Evolutionary conservation across 2,113 vertebrate genomes (phyloP), one percentile per base, ranked within the genome.

Genomic region (Entomyzon cyanotis): DNA sequence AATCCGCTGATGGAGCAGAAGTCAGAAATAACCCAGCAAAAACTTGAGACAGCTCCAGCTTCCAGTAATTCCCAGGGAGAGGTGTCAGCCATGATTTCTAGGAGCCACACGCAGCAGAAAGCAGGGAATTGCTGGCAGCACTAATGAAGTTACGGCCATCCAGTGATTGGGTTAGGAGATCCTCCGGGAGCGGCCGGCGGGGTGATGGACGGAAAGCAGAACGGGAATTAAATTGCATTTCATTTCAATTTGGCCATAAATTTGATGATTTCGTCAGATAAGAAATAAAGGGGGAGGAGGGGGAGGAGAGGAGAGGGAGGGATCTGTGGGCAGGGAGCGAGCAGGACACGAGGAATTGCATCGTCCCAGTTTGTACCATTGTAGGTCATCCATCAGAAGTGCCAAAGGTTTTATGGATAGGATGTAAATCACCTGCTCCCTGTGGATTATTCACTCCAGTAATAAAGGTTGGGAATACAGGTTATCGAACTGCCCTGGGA

Each of bases 181-280:
- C 97, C 97, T 96, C 84, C 0, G 97, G 97, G 97, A 98, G 90
- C 81, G 67, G 88, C 91, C 91, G 23, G 94, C 18, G 90, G 94
- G 91, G 97, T 96, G 97, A 98, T 97, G 96, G 96, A 96, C 96
- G 90, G 96, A 96, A 97, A 97, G 91, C 95, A 95, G 93, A 97
- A 96, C 80, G 79, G 90, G 92, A 95, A 97, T 96, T 96, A 96
- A 98, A 98, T 98, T 97, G 96, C 97, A 97, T 98, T 97, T 98
- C 96, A 97, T 98, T 98, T 97, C 97, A 97, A 97, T 98, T 97
- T 98, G 96, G 94, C 93, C 93, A 96, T 96, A 97, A 97, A 97
- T 96, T 89, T 95, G 95, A 97, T 96, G 97, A 97, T 97, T 97
- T 96, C 71, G 62, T 97, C 95, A 91, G 93, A 87, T 96, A 90